A percentile compares a stretch with the other conserved stretches of the same genome.
These are phyloP conservation scores for Melinaea marsaeus DNA, from an alignment of 2,888 invertebrate genomes.

Conservation along the genomic window DNA sequence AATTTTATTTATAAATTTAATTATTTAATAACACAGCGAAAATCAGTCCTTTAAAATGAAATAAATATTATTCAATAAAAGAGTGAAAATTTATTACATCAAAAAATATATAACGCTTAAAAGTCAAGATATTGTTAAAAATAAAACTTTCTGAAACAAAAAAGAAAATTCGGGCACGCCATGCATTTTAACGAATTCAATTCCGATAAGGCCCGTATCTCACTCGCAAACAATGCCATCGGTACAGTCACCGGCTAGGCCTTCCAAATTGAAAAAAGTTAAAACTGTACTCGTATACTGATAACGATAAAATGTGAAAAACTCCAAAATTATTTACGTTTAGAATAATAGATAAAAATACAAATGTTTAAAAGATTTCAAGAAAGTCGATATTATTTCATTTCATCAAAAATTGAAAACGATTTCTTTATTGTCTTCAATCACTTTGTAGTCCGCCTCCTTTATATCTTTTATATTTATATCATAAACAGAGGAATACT, in stretches of 20 bases:
- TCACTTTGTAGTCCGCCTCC: too few species aligned
- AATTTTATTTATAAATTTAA: too few species aligned
- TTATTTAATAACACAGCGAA: too few species aligned
- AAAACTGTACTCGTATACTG: constrained; percentile 4
- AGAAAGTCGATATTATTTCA: too few species aligned
- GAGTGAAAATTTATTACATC: not conserved
- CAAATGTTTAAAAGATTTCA: too few species aligned
- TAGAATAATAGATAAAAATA: not conserved
- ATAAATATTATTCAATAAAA: too few species aligned
- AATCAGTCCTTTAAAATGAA: too few species aligned
- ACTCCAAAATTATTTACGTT: not conserved
- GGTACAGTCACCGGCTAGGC: constrained; percentile 14
- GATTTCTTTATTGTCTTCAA: too few species aligned
- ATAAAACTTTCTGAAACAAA: constrained; percentile 4
- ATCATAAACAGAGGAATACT: too few species aligned
- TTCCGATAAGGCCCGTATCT: constrained; percentile 30
- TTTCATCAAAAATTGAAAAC: too few species aligned
- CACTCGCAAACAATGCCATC: constrained; percentile 26
- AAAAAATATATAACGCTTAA: not conserved
- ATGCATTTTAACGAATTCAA: constrained; percentile 26
- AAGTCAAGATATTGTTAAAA: not conserved
- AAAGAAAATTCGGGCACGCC: constrained; percentile 21
- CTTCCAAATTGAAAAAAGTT: constrained; percentile 17
- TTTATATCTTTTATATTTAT: too few species aligned
- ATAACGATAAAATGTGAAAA: constrained; percentile 9